A percentile compares a stretch with the other conserved stretches of the same genome.
phyloP scores from a whole-genome alignment of 2,888 invertebrate genomes.

The Drosophila rubida region DNA sequence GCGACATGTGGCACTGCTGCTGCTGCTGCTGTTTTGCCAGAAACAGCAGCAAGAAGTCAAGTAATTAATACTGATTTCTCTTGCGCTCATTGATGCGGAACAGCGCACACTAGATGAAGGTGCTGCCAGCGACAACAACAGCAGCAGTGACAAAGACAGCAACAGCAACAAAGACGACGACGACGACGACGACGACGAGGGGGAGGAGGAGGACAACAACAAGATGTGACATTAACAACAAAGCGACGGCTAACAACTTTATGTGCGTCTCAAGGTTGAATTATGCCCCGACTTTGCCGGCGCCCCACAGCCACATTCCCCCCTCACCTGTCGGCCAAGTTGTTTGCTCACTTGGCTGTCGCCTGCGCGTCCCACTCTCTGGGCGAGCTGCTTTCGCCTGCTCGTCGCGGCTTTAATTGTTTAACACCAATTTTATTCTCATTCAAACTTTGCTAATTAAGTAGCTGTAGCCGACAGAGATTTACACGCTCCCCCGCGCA shows the following conservation, averaged over 20 bases:
- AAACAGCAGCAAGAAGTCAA: constrained; percentile 53
- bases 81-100: constrained; percentile 62
- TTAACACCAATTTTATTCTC: constrained; percentile 58
- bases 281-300: constrained; percentile 5
- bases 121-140: constrained; percentile 40
- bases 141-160: constrained; percentile 22
- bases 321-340: constrained; percentile 6
- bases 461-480: constrained; percentile 49
- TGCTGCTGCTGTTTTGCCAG: constrained; percentile 30
- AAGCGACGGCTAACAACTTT: constrained; percentile 36
- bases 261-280: constrained; percentile 46
- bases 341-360: constrained; percentile 15
- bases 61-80: constrained; percentile 76
- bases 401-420: constrained; percentile 54
- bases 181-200: constrained; percentile 10
- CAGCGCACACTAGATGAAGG: constrained; percentile 56
- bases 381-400: constrained; percentile 18
- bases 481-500: constrained; percentile 20
- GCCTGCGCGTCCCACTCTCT: background rate
- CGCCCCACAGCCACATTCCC: background rate
- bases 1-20: constrained; percentile 36
- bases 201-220: too few relatives aligned
- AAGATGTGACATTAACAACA: constrained; percentile 35
- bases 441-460: constrained; percentile 67
- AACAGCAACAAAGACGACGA: constrained; percentile 1